Evolutionary conservation across 2,888 invertebrate species (phyloP).

Genomic region (Drosophila mimetica): DNA sequence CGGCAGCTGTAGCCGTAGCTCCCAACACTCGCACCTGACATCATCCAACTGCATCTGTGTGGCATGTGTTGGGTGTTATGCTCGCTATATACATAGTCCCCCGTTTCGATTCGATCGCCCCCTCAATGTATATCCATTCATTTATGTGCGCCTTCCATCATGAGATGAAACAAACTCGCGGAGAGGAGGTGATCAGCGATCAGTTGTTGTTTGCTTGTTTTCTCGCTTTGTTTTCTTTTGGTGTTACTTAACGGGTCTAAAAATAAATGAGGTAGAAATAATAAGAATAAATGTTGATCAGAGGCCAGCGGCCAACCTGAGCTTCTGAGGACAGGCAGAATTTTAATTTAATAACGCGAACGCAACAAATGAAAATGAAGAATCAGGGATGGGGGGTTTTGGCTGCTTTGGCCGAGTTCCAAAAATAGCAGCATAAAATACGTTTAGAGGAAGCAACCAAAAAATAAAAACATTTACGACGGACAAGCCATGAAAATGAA

Average conservation of each 20-base stretch:
- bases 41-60: conserved; percentile 31
- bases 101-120: neutral
- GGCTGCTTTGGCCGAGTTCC: conserved; percentile 56
- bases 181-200: conserved; percentile 13
- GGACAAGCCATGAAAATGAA: conserved; percentile 61
- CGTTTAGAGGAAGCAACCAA: conserved; percentile 41
- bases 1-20: neutral
- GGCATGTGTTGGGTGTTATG: conserved; percentile 28
- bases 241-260: conserved; percentile 51
- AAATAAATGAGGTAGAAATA: conserved; percentile 64
- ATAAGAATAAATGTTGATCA: conserved; percentile 49
- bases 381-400: conserved; percentile 12
- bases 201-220: conserved; percentile 4
- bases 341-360: conserved; percentile 62
- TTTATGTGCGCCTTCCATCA: conserved; percentile 33
- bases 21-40: conserved; percentile 19
- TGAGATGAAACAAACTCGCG: conserved; percentile 30
- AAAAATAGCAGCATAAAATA: conserved; percentile 63
- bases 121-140: conserved; percentile 3
- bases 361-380: conserved; percentile 56
- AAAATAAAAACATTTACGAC: conserved; percentile 64
- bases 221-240: conserved; percentile 26
- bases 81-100: neutral
- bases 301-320: conserved; percentile 50
- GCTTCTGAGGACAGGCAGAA: conserved; percentile 56